A percentile compares a stretch with the other conserved stretches of the same genome.
Conservation (phyloP, 2,888 invertebrate genomes). For the Platypus cylindrus region DNA sequence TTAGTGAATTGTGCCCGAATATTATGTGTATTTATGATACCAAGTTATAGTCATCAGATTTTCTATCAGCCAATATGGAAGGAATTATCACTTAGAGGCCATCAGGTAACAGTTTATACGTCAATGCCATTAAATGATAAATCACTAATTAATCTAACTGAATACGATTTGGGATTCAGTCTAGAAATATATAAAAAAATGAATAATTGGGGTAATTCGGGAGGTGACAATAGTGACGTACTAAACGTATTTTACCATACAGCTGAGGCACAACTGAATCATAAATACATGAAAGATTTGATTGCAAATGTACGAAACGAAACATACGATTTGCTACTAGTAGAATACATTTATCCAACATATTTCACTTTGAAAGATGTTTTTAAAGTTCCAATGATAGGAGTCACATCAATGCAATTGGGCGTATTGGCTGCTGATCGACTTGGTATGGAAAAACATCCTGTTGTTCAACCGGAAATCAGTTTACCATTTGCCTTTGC, state of each 20-base stretch:
- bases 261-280: slow-evolving; percentile 16
- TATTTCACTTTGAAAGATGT: slow-evolving; percentile 26
- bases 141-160: slow-evolving; percentile 29
- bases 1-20: slow-evolving; percentile 28
- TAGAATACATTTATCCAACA: slow-evolving; percentile 24
- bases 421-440: slow-evolving; percentile 19
- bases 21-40: slow-evolving; percentile 33
- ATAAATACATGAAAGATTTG: slow-evolving; percentile 22
- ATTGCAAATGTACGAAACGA: slow-evolving; percentile 22
- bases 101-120: slow-evolving; percentile 38
- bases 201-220: slow-evolving; percentile 5
- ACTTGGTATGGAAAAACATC: slow-evolving; percentile 28
- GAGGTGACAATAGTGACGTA: slow-evolving; percentile 14
- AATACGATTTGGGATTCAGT: slow-evolving; percentile 25
- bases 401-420: slow-evolving; percentile 24
- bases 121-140: slow-evolving; percentile 30
- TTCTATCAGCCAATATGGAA: slow-evolving; percentile 36
- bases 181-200: slow-evolving; percentile 10
- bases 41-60: slow-evolving; percentile 40
- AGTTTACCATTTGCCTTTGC: slow-evolving; percentile 20
- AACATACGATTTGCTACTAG: slow-evolving; percentile 26
- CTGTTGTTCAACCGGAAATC: slow-evolving; percentile 27
- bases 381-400: slow-evolving; percentile 29
- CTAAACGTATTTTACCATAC: slow-evolving; percentile 10
- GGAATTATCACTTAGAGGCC: slow-evolving; percentile 37